Conservation (phyloP, 2,797 vertebrate genomes). For the Crypturellus tataupa region DNA sequence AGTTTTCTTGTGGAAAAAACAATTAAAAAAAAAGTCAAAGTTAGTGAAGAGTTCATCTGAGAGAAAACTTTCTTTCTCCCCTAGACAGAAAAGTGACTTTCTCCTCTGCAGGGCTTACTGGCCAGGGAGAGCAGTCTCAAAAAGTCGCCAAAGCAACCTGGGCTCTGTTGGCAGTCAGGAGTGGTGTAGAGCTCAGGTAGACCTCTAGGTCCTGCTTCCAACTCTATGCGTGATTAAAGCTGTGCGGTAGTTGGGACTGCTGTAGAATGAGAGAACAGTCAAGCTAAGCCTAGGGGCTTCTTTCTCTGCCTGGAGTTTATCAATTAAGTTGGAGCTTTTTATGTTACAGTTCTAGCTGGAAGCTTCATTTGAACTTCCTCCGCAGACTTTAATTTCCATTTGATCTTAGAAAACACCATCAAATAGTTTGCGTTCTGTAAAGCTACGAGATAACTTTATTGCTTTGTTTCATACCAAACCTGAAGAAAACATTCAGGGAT, state of each 20-base stretch:
- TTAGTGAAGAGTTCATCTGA: background rate
- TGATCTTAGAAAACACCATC: conserved; percentile 71
- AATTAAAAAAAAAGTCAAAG: background rate
- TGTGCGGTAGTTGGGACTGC: background rate
- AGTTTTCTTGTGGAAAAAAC: background rate
- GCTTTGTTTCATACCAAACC: conserved; percentile 59
- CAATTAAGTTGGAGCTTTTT: conserved; percentile 71
- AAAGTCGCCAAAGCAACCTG: background rate
- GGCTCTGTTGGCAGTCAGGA: background rate
- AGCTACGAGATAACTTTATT: conserved; percentile 61
- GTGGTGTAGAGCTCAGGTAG: background rate
- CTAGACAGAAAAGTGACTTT: background rate
- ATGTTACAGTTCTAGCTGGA: conserved; percentile 70
- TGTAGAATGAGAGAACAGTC: conserved; percentile 53
- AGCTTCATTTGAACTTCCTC: conserved; percentile 77
- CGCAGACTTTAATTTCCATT: conserved; percentile 69
- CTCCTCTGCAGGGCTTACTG: background rate
- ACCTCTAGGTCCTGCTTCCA: conserved; percentile 18
- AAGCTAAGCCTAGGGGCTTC: conserved; percentile 69
- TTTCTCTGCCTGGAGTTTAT: conserved; percentile 73
- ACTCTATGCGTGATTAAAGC: conserved; percentile 5
- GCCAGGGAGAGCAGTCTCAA: background rate
- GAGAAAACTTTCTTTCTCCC: background rate
- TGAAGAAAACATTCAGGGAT: conserved; percentile 58
- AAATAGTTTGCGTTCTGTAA: conserved; percentile 67